Evolutionary conservation across 2,113 vertebrate genomes (phyloP).

Genomic region (Lepisosteus osseus): DNA sequence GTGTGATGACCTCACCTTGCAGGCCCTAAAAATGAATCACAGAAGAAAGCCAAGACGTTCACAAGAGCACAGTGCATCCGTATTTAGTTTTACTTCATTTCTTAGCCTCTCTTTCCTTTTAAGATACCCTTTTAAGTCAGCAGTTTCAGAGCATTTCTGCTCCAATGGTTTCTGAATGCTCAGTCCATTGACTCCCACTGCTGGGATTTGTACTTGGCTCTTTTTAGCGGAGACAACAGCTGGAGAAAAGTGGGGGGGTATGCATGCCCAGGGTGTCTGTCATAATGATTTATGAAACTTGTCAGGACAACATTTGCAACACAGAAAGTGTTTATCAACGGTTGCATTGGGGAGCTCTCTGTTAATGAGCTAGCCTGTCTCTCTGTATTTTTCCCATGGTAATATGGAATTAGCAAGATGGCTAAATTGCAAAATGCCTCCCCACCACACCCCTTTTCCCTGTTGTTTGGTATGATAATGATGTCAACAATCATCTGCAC

Average conservation of each 20-base stretch:
- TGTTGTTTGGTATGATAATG: too few relatives aligned
- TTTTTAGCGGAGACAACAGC: slow-evolving; percentile 1
- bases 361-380: background rate
- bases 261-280: background rate
- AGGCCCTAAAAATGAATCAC: background rate
- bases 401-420: too few relatives aligned
- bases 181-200: background rate
- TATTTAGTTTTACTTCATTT: background rate
- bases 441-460: too few relatives aligned
- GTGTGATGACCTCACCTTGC: background rate
- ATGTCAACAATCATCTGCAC: too few relatives aligned
- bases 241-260: background rate
- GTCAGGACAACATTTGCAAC: background rate
- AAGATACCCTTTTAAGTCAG: background rate
- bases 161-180: background rate
- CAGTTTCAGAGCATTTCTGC: background rate
- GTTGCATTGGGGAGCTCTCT: background rate
- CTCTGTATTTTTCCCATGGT: too few relatives aligned
- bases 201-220: background rate
- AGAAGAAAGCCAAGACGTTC: background rate
- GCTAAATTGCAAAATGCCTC: too few relatives aligned
- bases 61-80: background rate
- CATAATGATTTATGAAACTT: slow-evolving; percentile 2
- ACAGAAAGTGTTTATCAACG: slow-evolving; percentile 1
- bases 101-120: background rate